Percentiles rank a stretch among this genome's conserved stretches.
phyloP scores from a whole-genome alignment of 2,113 vertebrate genomes.

The Sapayoa aenigma region DNA sequence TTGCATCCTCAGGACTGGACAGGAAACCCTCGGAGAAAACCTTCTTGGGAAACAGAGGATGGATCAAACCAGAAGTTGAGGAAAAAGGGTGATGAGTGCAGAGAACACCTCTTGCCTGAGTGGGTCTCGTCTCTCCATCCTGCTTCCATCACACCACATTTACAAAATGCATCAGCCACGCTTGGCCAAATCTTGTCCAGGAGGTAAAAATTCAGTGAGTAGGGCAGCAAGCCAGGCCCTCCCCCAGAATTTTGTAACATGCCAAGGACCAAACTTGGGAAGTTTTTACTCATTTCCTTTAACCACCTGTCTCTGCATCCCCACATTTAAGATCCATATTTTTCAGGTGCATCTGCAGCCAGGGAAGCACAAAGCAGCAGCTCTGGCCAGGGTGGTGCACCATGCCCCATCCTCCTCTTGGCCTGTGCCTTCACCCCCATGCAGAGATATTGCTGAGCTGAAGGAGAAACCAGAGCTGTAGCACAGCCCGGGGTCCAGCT shows the following conservation, averaged over 20 bases:
- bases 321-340: background rate
- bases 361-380: background rate
- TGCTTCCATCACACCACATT: background rate
- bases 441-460: background rate
- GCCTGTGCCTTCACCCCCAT: background rate
- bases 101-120: background rate
- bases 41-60: background rate
- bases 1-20: background rate
- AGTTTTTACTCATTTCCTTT: background rate
- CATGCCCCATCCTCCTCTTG: background rate
- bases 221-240: background rate
- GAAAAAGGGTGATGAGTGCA: background rate
- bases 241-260: background rate
- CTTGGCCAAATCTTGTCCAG: background rate
- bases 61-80: background rate
- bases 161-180: background rate
- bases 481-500: background rate
- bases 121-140: background rate
- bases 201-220: background rate
- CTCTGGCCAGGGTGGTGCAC: background rate
- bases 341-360: background rate
- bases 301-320: background rate
- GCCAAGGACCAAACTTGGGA: background rate
- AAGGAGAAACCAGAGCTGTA: background rate
- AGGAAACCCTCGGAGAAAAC: fast-evolving